Percentiles rank a stretch among this genome's conserved stretches.
phyloP scores from a whole-genome alignment of 2,113 vertebrate genomes.

The Engystomops pustulosus region DNA sequence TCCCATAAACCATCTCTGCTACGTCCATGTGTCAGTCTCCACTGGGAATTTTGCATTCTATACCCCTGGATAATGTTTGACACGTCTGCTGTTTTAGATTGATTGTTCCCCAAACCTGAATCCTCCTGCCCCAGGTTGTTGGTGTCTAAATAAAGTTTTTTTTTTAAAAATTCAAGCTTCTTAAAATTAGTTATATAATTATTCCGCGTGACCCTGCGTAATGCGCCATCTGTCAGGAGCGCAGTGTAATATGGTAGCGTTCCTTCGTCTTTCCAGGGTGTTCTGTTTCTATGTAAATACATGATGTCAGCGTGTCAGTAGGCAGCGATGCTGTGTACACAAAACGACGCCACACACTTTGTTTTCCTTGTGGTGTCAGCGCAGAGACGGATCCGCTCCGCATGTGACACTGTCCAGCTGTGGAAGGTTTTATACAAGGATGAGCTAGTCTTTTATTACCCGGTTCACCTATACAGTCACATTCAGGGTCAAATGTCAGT shows the following conservation, averaged over 20 bases:
- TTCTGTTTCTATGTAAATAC: conserved; percentile 55
- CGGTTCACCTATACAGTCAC: too few species aligned
- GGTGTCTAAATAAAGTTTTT: too few species aligned
- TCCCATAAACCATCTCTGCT: too few species aligned
- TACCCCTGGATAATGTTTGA: too few species aligned
- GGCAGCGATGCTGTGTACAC: conserved; percentile 16
- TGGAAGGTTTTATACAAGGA: neutral
- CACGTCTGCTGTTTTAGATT: too few species aligned
- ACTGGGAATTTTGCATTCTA: too few species aligned
- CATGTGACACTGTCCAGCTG: neutral
- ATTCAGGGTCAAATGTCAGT: too few species aligned
- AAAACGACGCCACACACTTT: neutral
- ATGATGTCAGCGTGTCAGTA: conserved; percentile 37
- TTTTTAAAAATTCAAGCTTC: too few species aligned
- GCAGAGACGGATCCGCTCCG: neutral
- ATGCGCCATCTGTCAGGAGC: conserved; percentile 30
- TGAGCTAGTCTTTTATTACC: neutral
- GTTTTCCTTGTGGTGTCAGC: neutral
- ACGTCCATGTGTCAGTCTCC: too few species aligned
- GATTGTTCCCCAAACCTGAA: too few species aligned
- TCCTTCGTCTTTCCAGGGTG: conserved; percentile 18
- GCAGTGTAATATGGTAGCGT: neutral
- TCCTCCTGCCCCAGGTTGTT: too few species aligned
- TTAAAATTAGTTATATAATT: too few species aligned
- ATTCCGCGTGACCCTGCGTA: neutral